Evolutionary conservation across 2,113 vertebrate species (phyloP).

Genomic region (Psilopogon haemacephalus): DNA sequence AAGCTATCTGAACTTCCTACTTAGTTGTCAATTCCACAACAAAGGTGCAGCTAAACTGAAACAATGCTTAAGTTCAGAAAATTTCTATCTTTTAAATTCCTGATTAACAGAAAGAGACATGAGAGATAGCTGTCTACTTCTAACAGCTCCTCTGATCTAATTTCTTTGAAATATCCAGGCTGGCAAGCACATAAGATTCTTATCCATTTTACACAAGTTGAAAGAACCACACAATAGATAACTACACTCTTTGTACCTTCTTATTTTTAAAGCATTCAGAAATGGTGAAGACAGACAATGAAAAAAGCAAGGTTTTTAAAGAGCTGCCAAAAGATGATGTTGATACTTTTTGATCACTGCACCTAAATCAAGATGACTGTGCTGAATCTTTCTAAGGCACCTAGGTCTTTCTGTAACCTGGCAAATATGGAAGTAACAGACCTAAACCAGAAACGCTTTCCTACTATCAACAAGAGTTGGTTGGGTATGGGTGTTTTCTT

Average conservation of each 20-base stretch:
- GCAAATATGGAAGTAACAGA: accelerated
- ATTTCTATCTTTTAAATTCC: background rate
- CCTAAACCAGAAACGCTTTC: background rate
- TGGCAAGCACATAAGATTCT: background rate
- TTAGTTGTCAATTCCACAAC: background rate
- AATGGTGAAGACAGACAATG: background rate
- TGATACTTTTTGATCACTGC: background rate
- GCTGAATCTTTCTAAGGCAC: background rate
- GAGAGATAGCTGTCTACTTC: background rate
- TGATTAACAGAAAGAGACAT: background rate
- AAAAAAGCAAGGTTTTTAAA: background rate
- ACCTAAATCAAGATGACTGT: background rate
- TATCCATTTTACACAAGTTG: background rate
- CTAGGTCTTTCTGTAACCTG: background rate
- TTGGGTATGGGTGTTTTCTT: background rate
- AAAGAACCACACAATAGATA: background rate
- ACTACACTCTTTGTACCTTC: background rate
- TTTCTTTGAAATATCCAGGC: background rate
- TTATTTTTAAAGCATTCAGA: background rate
- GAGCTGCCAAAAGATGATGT: background rate
- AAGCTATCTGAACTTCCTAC: background rate
- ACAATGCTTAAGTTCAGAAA: background rate
- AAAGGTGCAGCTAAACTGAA: background rate
- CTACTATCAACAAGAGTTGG: background rate
- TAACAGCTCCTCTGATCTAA: background rate